phyloP scores from a whole-genome alignment of 2,888 invertebrate species.

The Frankliniella intonsa region DNA sequence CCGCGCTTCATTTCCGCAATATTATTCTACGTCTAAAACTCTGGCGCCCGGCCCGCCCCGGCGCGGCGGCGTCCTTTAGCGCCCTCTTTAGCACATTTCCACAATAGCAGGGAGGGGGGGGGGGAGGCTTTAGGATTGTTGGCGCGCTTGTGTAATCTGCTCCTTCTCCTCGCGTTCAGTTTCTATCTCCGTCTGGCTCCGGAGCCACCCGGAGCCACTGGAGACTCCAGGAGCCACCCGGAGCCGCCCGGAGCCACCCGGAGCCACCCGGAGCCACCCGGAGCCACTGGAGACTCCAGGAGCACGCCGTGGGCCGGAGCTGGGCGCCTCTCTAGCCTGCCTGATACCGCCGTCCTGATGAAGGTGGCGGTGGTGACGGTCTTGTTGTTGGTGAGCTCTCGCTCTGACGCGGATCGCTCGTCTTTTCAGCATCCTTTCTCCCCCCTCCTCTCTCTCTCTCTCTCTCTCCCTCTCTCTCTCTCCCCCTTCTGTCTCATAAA shows the following conservation, averaged over 20 bases:
- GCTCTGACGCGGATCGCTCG: background rate
- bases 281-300: too few relatives aligned
- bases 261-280: too few relatives aligned
- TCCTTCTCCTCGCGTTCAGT: background rate
- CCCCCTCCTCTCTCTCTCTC: background rate
- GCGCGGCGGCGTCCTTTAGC: background rate
- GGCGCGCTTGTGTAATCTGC: background rate
- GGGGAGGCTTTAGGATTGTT: background rate
- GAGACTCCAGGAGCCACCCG: too few relatives aligned
- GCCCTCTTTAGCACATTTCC: background rate
- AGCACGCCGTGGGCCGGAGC: too few relatives aligned
- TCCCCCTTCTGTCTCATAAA: background rate
- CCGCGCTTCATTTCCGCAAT: slow-evolving; percentile 18
- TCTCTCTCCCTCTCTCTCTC: background rate
- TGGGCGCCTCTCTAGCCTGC: too few relatives aligned
- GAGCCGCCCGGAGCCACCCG: too few relatives aligned
- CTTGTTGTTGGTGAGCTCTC: too few relatives aligned
- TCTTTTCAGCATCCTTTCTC: background rate
- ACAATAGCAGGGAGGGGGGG: background rate
- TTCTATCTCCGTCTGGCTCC: too few relatives aligned
- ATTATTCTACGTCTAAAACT: slow-evolving; percentile 14
- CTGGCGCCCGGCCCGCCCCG: background rate
- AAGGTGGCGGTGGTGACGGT: too few relatives aligned
- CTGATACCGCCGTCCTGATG: too few relatives aligned
- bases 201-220: too few relatives aligned